Evolutionary conservation across 2,797 vertebrate genomes (phyloP), one percentile per base, ranked within the genome.

Genomic region (Falco naumanni): DNA sequence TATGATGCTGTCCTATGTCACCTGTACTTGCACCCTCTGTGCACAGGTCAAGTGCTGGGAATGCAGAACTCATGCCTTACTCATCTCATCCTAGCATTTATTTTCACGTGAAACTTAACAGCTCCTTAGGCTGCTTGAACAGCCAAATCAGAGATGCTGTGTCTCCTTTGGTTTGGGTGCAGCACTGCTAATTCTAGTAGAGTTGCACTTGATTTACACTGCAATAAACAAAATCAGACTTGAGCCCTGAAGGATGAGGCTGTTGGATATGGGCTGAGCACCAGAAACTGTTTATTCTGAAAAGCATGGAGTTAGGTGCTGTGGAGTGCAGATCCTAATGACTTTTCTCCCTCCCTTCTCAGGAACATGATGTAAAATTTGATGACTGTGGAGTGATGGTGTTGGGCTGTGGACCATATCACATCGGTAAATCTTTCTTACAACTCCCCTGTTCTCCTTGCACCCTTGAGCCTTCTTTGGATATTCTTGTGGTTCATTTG

Each of bases 361-460:
- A 99, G 99, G 99, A 99, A 78, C 99, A 99, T 3, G 99, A 99
- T 93, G 96, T 99, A 97, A 98, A 98, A 54, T 99, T 99, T 97
- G 98, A 98, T 95, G 99, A 99, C 91, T 97, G 98, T 65, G 99
- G 99, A 87, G 98, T 99, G 88, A 99, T 99, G 99, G 99, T 99
- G 94, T 96, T 99, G 84, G 99, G 99, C 84, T 99, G 99, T 97
- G 99, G 99, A 76, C 99, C 99, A 0, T 99, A 99, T 97, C 99
- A 99, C 96, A 99, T 99, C 91, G 99, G 99, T 99, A 98, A 98
- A 98, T 86, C 95, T 96, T 96, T 28, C 77, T 91, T 93, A 89
- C 47, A 84, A 2, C 72, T 92, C 41, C 50, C 87, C 64, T 43
- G 13, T 63, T 93, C 68, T 93, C 59, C 65, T 84, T 51, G 26